Evolutionary conservation across 2,888 invertebrate genomes (phyloP).

Genomic region (Drosophila infuscata): DNA sequence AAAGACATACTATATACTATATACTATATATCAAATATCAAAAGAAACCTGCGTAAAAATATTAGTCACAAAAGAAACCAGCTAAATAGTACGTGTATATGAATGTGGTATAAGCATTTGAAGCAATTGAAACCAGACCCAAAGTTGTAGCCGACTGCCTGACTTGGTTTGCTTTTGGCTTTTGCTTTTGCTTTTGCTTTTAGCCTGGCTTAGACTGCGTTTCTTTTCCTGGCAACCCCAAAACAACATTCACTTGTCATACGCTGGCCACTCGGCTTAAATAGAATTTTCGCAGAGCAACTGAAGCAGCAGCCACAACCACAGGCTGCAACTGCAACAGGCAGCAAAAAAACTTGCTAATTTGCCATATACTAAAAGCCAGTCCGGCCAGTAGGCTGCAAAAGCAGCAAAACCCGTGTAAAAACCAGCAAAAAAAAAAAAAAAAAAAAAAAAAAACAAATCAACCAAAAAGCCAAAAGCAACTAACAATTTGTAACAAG

Average conservation of each 20-base stretch:
- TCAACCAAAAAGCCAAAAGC: slow-evolving; percentile 34
- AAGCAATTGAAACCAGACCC: slow-evolving; percentile 33
- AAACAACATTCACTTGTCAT: slow-evolving; percentile 77
- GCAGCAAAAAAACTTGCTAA: slow-evolving; percentile 45
- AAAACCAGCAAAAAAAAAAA: slow-evolving; percentile 23
- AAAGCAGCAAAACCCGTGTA: slow-evolving; percentile 47
- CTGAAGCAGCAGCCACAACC: slow-evolving; percentile 5
- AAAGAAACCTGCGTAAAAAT: slow-evolving; percentile 7
- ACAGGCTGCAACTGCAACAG: slow-evolving; percentile 2
- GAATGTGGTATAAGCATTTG: slow-evolving; percentile 21
- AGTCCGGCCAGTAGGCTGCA: slow-evolving; percentile 44
- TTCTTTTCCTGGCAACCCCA: slow-evolving; percentile 64
- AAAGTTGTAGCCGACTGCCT: slow-evolving; percentile 22
- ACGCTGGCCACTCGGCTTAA: slow-evolving; percentile 56
- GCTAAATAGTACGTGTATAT: slow-evolving; percentile 13
- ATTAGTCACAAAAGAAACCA: slow-evolving; percentile 10
- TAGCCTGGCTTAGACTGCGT: slow-evolving; percentile 22
- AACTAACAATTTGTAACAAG: slow-evolving; percentile 63
- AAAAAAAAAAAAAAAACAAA: slow-evolving; percentile 6
- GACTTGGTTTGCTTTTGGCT: slow-evolving; percentile 23
- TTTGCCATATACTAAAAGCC: slow-evolving; percentile 51
- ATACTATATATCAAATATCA: not conserved
- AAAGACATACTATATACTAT: slow-evolving; percentile 16
- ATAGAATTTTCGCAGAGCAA: slow-evolving; percentile 58
- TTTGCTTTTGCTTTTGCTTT: slow-evolving; percentile 25